Evolutionary conservation across 2,888 invertebrate genomes (phyloP).

Genomic region (Aphodius sticticus): DNA sequence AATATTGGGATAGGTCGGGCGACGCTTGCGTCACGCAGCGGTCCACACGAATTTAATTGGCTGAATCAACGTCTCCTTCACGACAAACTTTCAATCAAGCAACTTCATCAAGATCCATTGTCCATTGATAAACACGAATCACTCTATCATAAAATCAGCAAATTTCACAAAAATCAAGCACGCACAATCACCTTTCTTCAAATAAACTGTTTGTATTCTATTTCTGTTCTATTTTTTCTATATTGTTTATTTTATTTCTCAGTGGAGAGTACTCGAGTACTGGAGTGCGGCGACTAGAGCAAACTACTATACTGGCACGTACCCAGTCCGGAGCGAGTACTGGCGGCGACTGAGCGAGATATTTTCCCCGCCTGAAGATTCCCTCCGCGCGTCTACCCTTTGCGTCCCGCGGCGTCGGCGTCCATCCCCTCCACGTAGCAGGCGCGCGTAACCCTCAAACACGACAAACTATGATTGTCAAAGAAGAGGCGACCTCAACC

Average conservation of each 20-base stretch:
- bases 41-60: slow-evolving; percentile 44
- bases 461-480: slow-evolving; percentile 54
- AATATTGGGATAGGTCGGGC: slow-evolving; percentile 58
- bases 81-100: slow-evolving; percentile 11
- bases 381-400: slow-evolving; percentile 50
- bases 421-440: slow-evolving; percentile 50
- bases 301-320: slow-evolving; percentile 5
- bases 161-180: background rate
- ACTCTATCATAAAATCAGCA: background rate
- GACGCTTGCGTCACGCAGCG: slow-evolving; percentile 42
- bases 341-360: slow-evolving; percentile 52
- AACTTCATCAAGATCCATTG: slow-evolving; percentile 8
- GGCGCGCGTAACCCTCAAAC: slow-evolving; percentile 45
- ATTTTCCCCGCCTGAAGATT: slow-evolving; percentile 52
- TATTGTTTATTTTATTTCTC: slow-evolving; percentile 8
- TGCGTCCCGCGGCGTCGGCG: slow-evolving; percentile 52
- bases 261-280: background rate
- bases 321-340: background rate
- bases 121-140: slow-evolving; percentile 1
- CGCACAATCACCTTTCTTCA: background rate
- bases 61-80: background rate
- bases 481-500: slow-evolving; percentile 57
- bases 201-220: background rate
- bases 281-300: slow-evolving; percentile 8
- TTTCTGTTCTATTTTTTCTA: background rate